Conservation (phyloP, 2,113 vertebrate genomes). For the mouse (Mus musculus) region GRCm39 chr7:38912001-38912500, state of each 20-base stretch:
- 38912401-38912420: neutral
- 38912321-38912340: neutral
- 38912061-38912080: neutral
- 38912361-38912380: rapidly evolving
- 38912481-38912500: neutral
- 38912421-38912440: neutral
- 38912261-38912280: too few species aligned
- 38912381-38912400: rapidly evolving
- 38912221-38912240: neutral
- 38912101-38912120: too few species aligned
- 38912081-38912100: neutral
- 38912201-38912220: neutral
- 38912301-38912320: too few species aligned
- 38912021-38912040: neutral
- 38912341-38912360: neutral
- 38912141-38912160: neutral
- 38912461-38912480: neutral
- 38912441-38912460: too few species aligned
- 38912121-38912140: neutral
- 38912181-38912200: neutral
- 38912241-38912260: too few species aligned
- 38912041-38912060: neutral
- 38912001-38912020: too few species aligned
- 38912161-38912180: neutral
- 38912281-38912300: too few species aligned